A percentile compares a stretch with the other conserved stretches of the same genome.
phyloP scores from a whole-genome alignment of 1,140 invertebrate genomes.

The Stegodyphus dumicola region DNA sequence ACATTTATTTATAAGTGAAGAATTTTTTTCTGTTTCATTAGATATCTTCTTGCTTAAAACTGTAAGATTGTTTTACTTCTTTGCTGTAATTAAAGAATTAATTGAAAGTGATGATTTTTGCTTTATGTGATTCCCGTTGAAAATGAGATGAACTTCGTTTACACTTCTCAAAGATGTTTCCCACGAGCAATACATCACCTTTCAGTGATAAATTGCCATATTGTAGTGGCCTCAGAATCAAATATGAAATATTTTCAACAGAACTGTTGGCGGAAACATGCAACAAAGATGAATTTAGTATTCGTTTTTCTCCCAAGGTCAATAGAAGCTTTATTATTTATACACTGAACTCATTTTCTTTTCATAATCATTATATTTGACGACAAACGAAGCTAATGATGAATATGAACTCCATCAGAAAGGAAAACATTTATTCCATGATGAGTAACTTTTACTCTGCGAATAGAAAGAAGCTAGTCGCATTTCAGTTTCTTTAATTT shows the following conservation, averaged over 20 bases:
- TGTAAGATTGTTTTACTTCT: too few relatives aligned
- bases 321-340: constrained; percentile 6
- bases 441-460: too few relatives aligned
- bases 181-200: neutral
- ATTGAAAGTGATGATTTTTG: too few relatives aligned
- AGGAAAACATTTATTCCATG: constrained; percentile 33
- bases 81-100: too few relatives aligned
- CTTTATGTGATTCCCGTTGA: too few relatives aligned
- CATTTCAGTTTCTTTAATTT: too few relatives aligned
- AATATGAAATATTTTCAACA: constrained; percentile 40
- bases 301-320: neutral
- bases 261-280: constrained; percentile 29
- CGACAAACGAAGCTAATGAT: neutral
- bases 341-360: constrained; percentile 1
- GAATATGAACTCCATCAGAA: constrained; percentile 42
- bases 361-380: constrained; percentile 28
- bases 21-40: too few relatives aligned
- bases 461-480: too few relatives aligned
- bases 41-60: too few relatives aligned
- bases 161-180: too few relatives aligned
- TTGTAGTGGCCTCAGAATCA: constrained; percentile 14
- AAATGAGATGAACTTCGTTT: too few relatives aligned
- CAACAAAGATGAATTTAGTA: constrained; percentile 38
- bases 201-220: constrained; percentile 28
- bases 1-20: too few relatives aligned